A percentile compares a stretch with the other conserved stretches of the same genome.
These are phyloP conservation scores for Ridgeia piscesae DNA, from an alignment of 1,140 invertebrate genomes.

Conservation along the genomic window DNA sequence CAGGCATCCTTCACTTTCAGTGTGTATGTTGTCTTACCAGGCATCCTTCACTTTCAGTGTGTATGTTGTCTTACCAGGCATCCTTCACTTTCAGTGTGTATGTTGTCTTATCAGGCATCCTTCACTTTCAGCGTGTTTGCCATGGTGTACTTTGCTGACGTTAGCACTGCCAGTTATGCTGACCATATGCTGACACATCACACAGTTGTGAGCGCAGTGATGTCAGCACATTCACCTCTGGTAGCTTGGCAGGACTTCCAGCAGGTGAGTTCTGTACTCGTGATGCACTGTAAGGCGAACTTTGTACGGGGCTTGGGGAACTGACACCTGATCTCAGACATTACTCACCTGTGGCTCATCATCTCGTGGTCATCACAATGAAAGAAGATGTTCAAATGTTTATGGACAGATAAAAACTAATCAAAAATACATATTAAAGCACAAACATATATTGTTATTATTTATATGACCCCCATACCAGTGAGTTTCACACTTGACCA, in stretches of 20 bases:
- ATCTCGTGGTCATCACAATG: too few relatives aligned
- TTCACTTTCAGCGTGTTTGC: background rate
- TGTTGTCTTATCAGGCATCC: background rate
- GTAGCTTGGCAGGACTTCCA: background rate
- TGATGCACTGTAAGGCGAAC: background rate
- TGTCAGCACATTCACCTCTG: background rate
- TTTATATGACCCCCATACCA: too few relatives aligned
- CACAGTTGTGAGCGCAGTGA: background rate
- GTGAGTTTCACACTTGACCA: too few relatives aligned
- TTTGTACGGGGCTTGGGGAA: background rate
- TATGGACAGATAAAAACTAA: too few relatives aligned
- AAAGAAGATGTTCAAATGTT: too few relatives aligned
- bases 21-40: background rate
- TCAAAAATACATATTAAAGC: too few relatives aligned
- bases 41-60: background rate
- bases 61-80: background rate
- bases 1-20: background rate
- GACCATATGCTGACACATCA: conserved; percentile 11
- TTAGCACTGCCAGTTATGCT: background rate
- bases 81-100: background rate
- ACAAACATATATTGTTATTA: too few relatives aligned
- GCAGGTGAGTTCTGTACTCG: background rate
- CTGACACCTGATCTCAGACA: too few relatives aligned
- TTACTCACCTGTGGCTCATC: too few relatives aligned
- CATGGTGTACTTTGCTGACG: background rate